Evolutionary conservation across 1,140 invertebrate species (phyloP).

Genomic region (Pristionchus pacificus): DNA sequence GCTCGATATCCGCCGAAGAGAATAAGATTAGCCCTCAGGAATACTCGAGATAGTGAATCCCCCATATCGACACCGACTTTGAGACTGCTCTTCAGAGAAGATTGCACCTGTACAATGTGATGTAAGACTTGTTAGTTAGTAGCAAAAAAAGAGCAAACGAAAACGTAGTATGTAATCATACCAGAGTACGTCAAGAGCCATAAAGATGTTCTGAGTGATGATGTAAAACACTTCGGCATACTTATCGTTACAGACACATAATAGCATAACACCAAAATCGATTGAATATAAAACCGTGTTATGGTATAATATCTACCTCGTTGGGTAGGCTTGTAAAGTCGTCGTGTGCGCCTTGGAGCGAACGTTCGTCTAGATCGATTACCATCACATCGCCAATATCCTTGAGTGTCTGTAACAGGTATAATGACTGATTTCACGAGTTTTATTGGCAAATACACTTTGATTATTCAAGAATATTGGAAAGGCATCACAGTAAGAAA

Average conservation of each 20-base stretch:
- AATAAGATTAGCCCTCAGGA: conserved; percentile 46
- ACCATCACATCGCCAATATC: conserved; percentile 38
- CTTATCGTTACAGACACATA: too few relatives aligned
- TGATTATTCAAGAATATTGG: conserved; percentile 5
- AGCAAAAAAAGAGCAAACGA: too few relatives aligned
- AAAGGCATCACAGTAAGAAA: background rate
- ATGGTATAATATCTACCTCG: too few relatives aligned
- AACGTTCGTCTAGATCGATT: conserved; percentile 37
- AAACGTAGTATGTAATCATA: conserved; percentile 13
- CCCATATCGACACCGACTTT: conserved; percentile 17
- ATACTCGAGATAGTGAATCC: conserved; percentile 33
- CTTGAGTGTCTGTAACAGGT: conserved; percentile 9
- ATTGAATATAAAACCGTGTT: too few relatives aligned
- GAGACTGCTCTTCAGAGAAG: conserved; percentile 14
- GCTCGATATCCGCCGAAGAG: conserved; percentile 43
- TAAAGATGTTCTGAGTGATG: conserved; percentile 10
- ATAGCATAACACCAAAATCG: too few relatives aligned
- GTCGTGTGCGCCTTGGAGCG: conserved; percentile 25
- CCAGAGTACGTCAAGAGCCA: conserved; percentile 7
- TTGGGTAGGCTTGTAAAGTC: conserved; percentile 25
- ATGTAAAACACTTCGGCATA: too few relatives aligned
- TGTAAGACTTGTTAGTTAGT: too few relatives aligned
- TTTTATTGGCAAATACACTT: conserved; percentile 2
- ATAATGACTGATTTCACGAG: too few relatives aligned
- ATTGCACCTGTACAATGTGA: conserved; percentile 21